A percentile compares a stretch with the other conserved stretches of the same genome.
Evolutionary conservation across 1,140 invertebrate genomes (phyloP).

Genomic region (Tetraneura akinire): DNA sequence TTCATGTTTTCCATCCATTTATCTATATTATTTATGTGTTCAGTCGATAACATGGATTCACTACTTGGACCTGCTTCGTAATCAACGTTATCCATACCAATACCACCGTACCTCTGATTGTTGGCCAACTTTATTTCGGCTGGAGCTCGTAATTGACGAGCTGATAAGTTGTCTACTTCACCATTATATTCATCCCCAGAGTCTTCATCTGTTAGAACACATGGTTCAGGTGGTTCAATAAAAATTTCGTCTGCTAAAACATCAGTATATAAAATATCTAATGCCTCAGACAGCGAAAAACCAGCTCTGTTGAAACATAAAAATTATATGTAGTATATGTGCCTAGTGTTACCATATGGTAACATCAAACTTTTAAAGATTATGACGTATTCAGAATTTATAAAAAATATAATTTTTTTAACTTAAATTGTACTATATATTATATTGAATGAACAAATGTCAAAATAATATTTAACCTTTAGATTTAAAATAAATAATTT

Average conservation of each 20-base stretch:
- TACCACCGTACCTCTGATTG: not conserved
- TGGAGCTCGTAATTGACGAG: not conserved
- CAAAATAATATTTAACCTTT: no score
- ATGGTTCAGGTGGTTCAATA: not conserved
- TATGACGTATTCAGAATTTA: no score
- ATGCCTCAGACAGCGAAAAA: not conserved
- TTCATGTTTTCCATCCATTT: not conserved
- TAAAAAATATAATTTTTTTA: no score
- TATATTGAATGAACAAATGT: no score
- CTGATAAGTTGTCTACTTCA: conserved; percentile 1
- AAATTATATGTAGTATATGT: not conserved
- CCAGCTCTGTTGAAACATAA: not conserved
- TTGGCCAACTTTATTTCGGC: not conserved
- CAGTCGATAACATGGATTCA: not conserved
- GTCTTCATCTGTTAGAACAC: not conserved
- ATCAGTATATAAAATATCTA: not conserved
- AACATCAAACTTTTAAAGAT: not conserved
- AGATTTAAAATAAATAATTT: no score
- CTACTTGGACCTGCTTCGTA: not conserved
- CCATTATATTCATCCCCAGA: not conserved
- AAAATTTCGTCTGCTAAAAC: not conserved
- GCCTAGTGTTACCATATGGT: no score
- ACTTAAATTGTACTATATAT: no score
- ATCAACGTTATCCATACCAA: not conserved
- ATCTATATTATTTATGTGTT: not conserved